Conservation (phyloP, 92 coral and sea anemone genomes). For the Umimayanthus chanpuru region DNA sequence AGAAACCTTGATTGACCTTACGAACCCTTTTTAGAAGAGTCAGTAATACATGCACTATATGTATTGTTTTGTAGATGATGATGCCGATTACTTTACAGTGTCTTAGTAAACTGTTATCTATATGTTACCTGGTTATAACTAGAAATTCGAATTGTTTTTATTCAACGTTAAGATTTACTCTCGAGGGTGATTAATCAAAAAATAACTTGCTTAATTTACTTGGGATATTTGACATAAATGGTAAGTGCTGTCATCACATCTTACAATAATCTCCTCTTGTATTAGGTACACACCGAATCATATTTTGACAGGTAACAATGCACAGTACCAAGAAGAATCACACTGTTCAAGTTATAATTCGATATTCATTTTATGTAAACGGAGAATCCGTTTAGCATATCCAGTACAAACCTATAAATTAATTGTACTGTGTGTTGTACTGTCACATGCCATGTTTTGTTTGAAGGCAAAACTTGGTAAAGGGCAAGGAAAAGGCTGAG, state of each 20-base stretch:
- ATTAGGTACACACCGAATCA: background rate
- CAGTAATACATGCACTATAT: too few relatives aligned
- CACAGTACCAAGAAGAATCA: background rate
- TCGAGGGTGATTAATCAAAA: too few relatives aligned
- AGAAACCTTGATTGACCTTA: too few relatives aligned
- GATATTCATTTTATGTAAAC: background rate
- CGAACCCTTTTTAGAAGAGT: too few relatives aligned
- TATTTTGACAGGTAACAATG: background rate
- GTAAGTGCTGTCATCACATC: background rate
- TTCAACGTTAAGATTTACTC: too few relatives aligned
- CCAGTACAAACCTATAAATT: background rate
- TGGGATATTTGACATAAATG: too few relatives aligned
- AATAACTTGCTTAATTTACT: too few relatives aligned
- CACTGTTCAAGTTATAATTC: background rate
- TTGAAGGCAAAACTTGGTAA: conserved; percentile 57
- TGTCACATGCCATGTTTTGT: background rate
- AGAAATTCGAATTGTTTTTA: too few relatives aligned
- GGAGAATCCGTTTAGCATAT: background rate
- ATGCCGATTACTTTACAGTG: too few relatives aligned
- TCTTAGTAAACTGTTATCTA: too few relatives aligned
- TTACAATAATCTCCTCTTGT: background rate
- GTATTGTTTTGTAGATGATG: too few relatives aligned
- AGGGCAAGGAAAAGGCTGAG: conserved; percentile 58
- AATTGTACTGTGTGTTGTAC: background rate
- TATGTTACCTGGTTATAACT: too few relatives aligned